Percentiles rank a stretch among this genome's conserved stretches.
phyloP scores from a whole-genome alignment of 2,113 vertebrate genomes.

The Dryoscopus gambensis region DNA sequence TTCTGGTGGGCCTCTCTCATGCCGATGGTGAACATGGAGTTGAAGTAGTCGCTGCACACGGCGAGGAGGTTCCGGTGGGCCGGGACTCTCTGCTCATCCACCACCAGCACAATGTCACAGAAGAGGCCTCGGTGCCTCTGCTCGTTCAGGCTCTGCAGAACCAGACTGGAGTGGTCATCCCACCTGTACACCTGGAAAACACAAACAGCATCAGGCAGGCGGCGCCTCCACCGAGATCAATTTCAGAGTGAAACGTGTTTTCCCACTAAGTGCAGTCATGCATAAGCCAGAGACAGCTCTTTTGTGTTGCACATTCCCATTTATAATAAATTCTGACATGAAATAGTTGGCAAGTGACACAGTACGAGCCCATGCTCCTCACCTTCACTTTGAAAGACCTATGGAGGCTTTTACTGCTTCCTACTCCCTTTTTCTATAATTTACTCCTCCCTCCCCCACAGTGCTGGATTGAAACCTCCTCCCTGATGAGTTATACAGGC shows the following conservation, averaged over 20 bases:
- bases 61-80: conserved; percentile 91
- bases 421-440: neutral
- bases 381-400: neutral
- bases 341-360: neutral
- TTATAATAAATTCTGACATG: neutral
- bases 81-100: conserved; percentile 77
- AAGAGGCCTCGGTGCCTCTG: conserved; percentile 85
- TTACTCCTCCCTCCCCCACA: neutral
- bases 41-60: conserved; percentile 91
- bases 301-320: neutral
- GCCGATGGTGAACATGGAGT: conserved; percentile 94
- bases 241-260: neutral
- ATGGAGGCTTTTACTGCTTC: neutral
- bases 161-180: conserved; percentile 74
- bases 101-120: conserved; percentile 90
- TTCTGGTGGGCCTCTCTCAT: conserved; percentile 91
- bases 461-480: neutral
- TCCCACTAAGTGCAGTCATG: neutral
- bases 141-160: conserved; percentile 87
- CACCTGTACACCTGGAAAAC: conserved; percentile 81
- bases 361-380: neutral
- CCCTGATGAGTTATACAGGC: neutral
- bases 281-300: neutral
- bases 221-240: neutral
- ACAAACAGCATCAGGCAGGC: neutral